Conservation (phyloP, 2,797 vertebrate genomes). For the Enteromius treurensis region DNA sequence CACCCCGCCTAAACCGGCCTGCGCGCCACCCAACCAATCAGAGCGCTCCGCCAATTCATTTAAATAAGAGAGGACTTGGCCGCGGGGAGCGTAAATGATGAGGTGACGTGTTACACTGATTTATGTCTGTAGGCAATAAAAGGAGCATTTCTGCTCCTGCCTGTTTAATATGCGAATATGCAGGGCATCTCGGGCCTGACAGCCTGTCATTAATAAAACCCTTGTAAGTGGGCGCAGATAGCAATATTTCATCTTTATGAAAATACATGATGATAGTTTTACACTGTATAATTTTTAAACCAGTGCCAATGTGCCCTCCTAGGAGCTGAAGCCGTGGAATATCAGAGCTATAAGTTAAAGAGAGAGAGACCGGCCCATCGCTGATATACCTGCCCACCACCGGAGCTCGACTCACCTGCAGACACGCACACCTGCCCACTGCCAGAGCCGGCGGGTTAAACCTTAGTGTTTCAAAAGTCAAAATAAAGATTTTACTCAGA, state of each 20-base stretch:
- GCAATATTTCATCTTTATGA: slow-evolving; percentile 99
- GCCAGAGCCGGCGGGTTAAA: neutral
- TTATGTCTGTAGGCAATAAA: slow-evolving; percentile 99
- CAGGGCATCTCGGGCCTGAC: slow-evolving; percentile 99
- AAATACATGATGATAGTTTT: slow-evolving; percentile 99
- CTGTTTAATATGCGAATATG: slow-evolving; percentile 99
- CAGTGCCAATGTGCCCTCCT: slow-evolving; percentile 84
- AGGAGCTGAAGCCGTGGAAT: slow-evolving; percentile 80
- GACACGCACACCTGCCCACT: neutral
- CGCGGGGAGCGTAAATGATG: slow-evolving; percentile 91
- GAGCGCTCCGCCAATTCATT: slow-evolving; percentile 92
- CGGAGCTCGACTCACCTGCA: slow-evolving; percentile 17
- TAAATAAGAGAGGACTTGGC: slow-evolving; percentile 92
- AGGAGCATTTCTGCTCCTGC: slow-evolving; percentile 93
- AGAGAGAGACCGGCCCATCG: slow-evolving; percentile 34
- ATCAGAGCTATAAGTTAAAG: slow-evolving; percentile 84
- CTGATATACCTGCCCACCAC: neutral
- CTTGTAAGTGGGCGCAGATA: slow-evolving; percentile 91
- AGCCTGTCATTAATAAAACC: slow-evolving; percentile 99
- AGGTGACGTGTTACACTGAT: slow-evolving; percentile 99
- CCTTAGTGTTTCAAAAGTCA: neutral
- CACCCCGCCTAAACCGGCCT: slow-evolving; percentile 83
- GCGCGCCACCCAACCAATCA: slow-evolving; percentile 87
- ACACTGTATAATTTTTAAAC: slow-evolving; percentile 95
- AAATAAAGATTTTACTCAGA: neutral